Percentiles rank a stretch among this genome's conserved stretches.
These are phyloP conservation scores for Paraescarpia echinospica DNA, from an alignment of 1,140 invertebrate species.

Conservation along the genomic window DNA sequence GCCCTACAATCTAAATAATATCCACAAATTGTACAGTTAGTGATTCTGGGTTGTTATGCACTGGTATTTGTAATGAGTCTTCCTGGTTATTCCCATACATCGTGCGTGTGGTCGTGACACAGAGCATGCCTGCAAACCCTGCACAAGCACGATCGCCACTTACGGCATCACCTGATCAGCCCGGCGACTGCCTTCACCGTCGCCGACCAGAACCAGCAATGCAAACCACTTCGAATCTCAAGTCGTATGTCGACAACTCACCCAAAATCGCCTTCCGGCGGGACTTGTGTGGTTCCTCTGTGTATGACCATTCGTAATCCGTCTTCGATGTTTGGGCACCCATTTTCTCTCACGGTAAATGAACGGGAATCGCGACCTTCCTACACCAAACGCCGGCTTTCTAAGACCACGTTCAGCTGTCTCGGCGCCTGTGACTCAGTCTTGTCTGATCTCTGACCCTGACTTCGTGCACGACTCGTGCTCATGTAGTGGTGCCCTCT, in stretches of 20 bases:
- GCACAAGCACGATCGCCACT: no score
- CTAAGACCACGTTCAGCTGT: neutral
- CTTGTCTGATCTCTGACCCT: neutral
- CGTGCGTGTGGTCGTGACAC: neutral
- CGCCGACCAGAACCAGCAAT: neutral
- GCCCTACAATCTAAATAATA: neutral
- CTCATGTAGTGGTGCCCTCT: neutral
- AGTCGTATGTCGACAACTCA: slow-evolving; percentile 61
- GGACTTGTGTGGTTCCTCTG: slow-evolving; percentile 96
- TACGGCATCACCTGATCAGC: neutral
- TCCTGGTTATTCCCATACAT: neutral
- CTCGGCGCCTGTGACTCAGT: neutral
- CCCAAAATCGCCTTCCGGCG: slow-evolving; percentile 91
- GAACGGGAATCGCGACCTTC: neutral
- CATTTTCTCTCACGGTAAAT: slow-evolving; percentile 62
- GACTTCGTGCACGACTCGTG: no score
- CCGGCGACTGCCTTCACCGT: neutral
- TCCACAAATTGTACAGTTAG: neutral
- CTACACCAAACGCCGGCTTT: neutral
- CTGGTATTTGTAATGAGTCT: slow-evolving; percentile 16
- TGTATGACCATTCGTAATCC: slow-evolving; percentile 95
- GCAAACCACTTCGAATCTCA: neutral
- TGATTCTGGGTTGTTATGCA: neutral
- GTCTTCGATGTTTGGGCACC: slow-evolving; percentile 80
- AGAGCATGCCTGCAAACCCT: neutral